Evolutionary conservation across 2,797 vertebrate species (phyloP).

Genomic region (Poliocrania exsul): DNA sequence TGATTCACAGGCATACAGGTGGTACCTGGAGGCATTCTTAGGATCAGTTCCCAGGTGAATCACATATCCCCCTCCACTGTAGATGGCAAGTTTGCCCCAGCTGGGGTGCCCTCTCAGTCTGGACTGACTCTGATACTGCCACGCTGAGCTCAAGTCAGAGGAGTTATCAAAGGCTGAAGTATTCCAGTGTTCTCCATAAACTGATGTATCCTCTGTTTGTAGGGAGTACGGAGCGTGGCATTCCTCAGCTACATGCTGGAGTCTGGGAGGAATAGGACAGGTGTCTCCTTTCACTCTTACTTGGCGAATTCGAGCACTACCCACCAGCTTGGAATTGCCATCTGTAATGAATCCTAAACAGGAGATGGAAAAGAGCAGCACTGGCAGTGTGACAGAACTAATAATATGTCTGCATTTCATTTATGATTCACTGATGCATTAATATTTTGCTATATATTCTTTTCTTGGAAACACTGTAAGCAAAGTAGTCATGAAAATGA

Average conservation of each 20-base stretch:
- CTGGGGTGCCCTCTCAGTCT: constrained; percentile 79
- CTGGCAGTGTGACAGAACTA: not conserved
- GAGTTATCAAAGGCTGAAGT: constrained; percentile 60
- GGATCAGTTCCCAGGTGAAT: constrained; percentile 84
- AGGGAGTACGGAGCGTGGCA: constrained; percentile 86
- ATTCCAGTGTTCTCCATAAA: constrained; percentile 86
- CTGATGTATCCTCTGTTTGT: constrained; percentile 85
- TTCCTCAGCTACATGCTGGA: constrained; percentile 72
- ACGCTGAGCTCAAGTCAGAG: constrained; percentile 67
- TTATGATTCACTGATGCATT: not conserved
- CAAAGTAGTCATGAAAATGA: not conserved
- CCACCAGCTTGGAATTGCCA: constrained; percentile 93
- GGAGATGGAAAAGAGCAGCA: constrained; percentile 20
- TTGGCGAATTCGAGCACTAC: constrained; percentile 90
- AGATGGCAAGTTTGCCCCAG: constrained; percentile 88
- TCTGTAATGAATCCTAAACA: constrained; percentile 92
- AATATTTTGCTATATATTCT: not conserved
- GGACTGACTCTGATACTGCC: constrained; percentile 89
- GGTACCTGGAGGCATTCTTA: constrained; percentile 84
- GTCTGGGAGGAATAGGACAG: constrained; percentile 75
- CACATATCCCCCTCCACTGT: constrained; percentile 91
- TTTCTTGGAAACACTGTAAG: not conserved
- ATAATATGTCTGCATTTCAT: not conserved
- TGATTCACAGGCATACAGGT: not conserved
- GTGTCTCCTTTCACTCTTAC: constrained; percentile 85